phyloP scores from a whole-genome alignment of 1,140 invertebrate species.

The Eupristina koningsbergeri region DNA sequence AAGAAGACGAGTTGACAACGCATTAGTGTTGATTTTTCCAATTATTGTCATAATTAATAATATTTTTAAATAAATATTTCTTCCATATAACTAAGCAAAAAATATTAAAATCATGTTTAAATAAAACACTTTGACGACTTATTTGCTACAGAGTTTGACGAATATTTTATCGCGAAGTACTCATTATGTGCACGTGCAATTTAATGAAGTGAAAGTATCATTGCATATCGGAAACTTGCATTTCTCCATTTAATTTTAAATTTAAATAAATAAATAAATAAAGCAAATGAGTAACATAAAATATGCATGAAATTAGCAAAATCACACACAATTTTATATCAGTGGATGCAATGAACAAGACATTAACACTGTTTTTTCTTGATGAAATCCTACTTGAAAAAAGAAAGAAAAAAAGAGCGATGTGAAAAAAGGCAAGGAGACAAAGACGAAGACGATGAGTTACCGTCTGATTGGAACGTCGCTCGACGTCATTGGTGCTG shows the following conservation, averaged over 20 bases:
- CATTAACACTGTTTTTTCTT: too few species aligned
- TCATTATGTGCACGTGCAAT: background rate
- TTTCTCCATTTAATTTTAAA: background rate
- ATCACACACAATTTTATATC: background rate
- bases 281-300: background rate
- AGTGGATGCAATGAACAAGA: too few species aligned
- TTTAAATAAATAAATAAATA: background rate
- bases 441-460: too few species aligned
- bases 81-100: too few species aligned
- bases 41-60: too few species aligned
- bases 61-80: too few species aligned
- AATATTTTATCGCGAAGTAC: background rate
- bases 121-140: background rate
- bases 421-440: background rate
- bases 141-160: background rate
- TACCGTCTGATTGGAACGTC: conserved; percentile 21
- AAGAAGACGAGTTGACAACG: too few species aligned
- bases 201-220: background rate
- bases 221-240: background rate
- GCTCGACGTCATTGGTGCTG: background rate
- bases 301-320: background rate
- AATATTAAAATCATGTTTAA: background rate
- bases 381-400: too few species aligned
- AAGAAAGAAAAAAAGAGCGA: background rate
- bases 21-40: too few species aligned